phyloP scores from a whole-genome alignment of 1,140 invertebrate species.

The Drosophila ercepeae region DNA sequence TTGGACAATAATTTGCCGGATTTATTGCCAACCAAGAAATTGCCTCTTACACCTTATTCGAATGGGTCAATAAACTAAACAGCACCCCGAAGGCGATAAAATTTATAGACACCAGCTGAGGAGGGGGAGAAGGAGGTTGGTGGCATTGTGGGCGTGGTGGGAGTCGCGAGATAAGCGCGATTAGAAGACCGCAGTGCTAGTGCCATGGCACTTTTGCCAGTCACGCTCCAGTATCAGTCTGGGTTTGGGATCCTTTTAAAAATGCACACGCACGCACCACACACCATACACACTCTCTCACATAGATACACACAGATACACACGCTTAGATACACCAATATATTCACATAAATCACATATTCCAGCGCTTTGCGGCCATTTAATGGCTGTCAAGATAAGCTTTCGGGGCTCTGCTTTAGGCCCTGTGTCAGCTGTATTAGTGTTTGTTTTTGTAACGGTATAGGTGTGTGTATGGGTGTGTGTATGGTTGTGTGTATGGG shows the following conservation, averaged over 20 bases:
- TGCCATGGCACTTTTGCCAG: slow-evolving; percentile 15
- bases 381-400: slow-evolving; percentile 80
- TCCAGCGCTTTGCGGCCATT: slow-evolving; percentile 71
- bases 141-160: slow-evolving; percentile 10
- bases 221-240: slow-evolving; percentile 4
- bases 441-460: neutral
- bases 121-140: neutral
- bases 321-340: slow-evolving; percentile 5
- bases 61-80: slow-evolving; percentile 74
- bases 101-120: slow-evolving; percentile 44
- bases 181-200: slow-evolving; percentile 40
- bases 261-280: slow-evolving; percentile 53
- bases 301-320: slow-evolving; percentile 4
- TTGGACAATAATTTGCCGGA: slow-evolving; percentile 45
- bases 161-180: slow-evolving; percentile 70
- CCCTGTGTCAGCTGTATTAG: slow-evolving; percentile 1
- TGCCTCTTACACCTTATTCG: slow-evolving; percentile 58
- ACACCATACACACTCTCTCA: neutral
- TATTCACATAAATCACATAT: slow-evolving; percentile 66
- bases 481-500: too few relatives aligned
- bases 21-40: slow-evolving; percentile 71
- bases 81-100: slow-evolving; percentile 62
- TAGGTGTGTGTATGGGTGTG: neutral
- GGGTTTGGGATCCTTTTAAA: slow-evolving; percentile 49
- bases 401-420: slow-evolving; percentile 29